A percentile compares a stretch with the other conserved stretches of the same genome.
These are phyloP conservation scores for Steinernema hermaphroditum DNA, from an alignment of 2,888 invertebrate species.

Conservation along the genomic window DNA sequence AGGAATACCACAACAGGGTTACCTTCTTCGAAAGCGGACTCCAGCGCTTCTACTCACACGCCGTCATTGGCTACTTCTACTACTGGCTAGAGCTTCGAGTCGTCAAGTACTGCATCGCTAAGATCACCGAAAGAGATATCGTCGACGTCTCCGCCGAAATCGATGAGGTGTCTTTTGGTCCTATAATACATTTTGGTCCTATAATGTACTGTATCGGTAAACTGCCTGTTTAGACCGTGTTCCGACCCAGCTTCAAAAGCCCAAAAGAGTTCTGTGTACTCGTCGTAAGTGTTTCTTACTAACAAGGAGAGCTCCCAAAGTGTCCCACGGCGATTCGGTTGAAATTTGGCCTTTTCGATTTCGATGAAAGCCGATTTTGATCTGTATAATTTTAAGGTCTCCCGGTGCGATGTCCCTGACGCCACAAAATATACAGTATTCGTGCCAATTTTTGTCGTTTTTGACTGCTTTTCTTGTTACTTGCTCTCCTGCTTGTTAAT, in stretches of 20 bases:
- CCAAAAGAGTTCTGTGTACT: neutral
- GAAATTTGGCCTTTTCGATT: no score
- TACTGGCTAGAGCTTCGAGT: neutral
- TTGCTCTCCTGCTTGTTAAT: no score
- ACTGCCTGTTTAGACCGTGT: neutral
- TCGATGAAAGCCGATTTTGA: no score
- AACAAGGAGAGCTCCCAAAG: no score
- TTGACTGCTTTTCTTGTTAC: no score
- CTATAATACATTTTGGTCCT: no score
- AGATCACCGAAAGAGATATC: neutral
- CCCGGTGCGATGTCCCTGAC: no score
- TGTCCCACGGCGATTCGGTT: no score
- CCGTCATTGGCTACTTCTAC: slow-evolving; percentile 2
- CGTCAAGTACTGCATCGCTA: neutral
- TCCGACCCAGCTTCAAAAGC: neutral
- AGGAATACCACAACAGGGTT: neutral
- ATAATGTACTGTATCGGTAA: neutral
- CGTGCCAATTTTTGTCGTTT: no score
- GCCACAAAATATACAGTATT: no score
- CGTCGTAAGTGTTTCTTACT: neutral
- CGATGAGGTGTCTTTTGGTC: neutral
- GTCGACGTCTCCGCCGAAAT: neutral
- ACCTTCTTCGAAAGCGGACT: neutral
- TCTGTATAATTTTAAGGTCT: no score
- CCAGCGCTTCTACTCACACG: neutral